Percentiles rank a stretch among this genome's conserved stretches.
Evolutionary conservation across 2,113 vertebrate genomes (phyloP).

Genomic region (Eidolon helvum): DNA sequence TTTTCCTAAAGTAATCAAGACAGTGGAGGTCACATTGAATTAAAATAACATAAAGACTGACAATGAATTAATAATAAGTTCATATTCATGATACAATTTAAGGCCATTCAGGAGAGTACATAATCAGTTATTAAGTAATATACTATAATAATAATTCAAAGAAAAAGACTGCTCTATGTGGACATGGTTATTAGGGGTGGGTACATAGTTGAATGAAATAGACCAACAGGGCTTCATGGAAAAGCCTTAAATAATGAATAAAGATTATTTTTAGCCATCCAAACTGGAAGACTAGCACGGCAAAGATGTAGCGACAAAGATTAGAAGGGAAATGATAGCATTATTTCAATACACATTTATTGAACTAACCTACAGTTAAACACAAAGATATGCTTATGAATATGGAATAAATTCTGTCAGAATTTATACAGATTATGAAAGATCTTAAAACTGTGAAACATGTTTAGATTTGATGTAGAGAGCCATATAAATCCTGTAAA

Average conservation of each 20-base stretch:
- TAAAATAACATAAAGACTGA: background rate
- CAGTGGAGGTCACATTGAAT: background rate
- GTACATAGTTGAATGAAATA: background rate
- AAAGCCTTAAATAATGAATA: background rate
- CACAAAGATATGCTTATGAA: background rate
- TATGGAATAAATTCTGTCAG: background rate
- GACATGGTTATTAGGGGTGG: background rate
- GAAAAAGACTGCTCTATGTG: background rate
- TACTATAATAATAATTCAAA: background rate
- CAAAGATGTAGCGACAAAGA: background rate
- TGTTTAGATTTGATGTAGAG: background rate
- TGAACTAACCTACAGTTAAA: constrained; percentile 1
- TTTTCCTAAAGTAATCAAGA: background rate
- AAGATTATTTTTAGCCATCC: background rate
- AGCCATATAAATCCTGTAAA: background rate
- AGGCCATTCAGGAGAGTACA: background rate
- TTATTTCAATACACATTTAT: background rate
- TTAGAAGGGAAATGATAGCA: background rate
- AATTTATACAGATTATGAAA: background rate
- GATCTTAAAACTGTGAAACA: background rate
- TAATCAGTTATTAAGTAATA: background rate
- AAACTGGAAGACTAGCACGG: background rate
- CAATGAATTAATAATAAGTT: background rate
- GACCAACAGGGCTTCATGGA: background rate
- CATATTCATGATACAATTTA: background rate